Evolutionary conservation across 2,797 vertebrate genomes (phyloP).

Genomic region (Zalophus californianus): DNA sequence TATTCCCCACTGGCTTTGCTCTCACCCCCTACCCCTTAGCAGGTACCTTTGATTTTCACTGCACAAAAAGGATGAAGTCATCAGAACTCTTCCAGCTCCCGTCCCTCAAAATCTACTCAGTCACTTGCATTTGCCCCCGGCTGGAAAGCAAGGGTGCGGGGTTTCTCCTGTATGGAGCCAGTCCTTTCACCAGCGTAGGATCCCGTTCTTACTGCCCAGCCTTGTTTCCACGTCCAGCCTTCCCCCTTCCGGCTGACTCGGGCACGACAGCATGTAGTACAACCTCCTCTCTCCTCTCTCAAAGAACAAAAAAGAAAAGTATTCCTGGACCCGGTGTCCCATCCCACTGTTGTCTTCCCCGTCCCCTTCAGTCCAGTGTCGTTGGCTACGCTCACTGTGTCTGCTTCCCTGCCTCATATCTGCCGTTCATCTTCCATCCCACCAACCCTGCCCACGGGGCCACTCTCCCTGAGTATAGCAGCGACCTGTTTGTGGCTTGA

Average conservation of each 20-base stretch:
- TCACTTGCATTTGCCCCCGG: not conserved
- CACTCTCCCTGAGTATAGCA: not conserved
- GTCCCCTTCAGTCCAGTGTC: not conserved
- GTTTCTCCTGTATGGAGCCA: accelerated
- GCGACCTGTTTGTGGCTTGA: not conserved
- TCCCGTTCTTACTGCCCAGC: not conserved
- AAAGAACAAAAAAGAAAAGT: not conserved
- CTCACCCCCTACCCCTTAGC: not conserved
- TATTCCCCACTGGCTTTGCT: not conserved
- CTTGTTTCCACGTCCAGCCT: not conserved
- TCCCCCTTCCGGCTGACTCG: not conserved
- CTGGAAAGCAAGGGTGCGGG: not conserved
- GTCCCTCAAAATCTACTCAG: not conserved
- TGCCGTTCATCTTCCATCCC: not conserved
- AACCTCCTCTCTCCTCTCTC: not conserved
- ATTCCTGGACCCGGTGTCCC: not conserved
- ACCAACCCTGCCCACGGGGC: not conserved
- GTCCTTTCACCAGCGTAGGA: not conserved
- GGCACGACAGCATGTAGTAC: not conserved
- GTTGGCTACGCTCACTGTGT: not conserved
- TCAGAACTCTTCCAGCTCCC: not conserved
- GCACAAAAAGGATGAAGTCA: not conserved
- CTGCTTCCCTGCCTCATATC: not conserved
- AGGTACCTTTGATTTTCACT: not conserved
- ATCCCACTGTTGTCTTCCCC: accelerated